phyloP scores from a whole-genome alignment of 1,140 invertebrate species.

The Spodoptera litura region DNA sequence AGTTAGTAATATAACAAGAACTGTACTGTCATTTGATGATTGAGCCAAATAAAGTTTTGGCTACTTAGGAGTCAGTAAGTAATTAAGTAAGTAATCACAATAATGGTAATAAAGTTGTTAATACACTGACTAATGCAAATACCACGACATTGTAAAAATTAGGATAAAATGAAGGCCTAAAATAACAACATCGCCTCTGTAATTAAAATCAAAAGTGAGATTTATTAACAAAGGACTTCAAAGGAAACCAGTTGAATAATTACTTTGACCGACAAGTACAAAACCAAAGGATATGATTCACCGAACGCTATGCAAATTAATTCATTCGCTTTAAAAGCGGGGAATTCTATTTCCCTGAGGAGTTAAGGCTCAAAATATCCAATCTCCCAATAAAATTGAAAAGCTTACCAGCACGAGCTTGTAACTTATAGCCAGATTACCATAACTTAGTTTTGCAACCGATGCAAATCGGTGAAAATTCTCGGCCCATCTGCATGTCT shows the following conservation, averaged over 20 bases:
- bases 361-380: slow-evolving; percentile 57
- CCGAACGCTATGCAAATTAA: slow-evolving; percentile 43
- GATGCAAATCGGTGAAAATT: slow-evolving; percentile 77
- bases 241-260: slow-evolving; percentile 30
- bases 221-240: slow-evolving; percentile 8
- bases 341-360: slow-evolving; percentile 57
- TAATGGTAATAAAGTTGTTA: too few species aligned
- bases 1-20: too few species aligned
- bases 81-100: too few species aligned
- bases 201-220: background rate
- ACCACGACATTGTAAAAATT: too few species aligned
- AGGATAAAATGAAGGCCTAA: too few species aligned
- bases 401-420: slow-evolving; percentile 65
- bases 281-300: slow-evolving; percentile 38
- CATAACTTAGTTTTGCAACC: slow-evolving; percentile 77
- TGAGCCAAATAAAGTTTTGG: too few species aligned
- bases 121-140: too few species aligned
- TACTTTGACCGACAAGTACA: slow-evolving; percentile 31
- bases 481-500: slow-evolving; percentile 69
- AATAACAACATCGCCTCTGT: too few species aligned
- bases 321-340: slow-evolving; percentile 56
- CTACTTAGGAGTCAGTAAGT: too few species aligned
- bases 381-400: slow-evolving; percentile 71
- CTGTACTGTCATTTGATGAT: too few species aligned
- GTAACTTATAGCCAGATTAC: slow-evolving; percentile 78